These are phyloP conservation scores for Ctenicera cuprea DNA, from an alignment of 2,888 invertebrate genomes.

Conservation along the genomic window DNA sequence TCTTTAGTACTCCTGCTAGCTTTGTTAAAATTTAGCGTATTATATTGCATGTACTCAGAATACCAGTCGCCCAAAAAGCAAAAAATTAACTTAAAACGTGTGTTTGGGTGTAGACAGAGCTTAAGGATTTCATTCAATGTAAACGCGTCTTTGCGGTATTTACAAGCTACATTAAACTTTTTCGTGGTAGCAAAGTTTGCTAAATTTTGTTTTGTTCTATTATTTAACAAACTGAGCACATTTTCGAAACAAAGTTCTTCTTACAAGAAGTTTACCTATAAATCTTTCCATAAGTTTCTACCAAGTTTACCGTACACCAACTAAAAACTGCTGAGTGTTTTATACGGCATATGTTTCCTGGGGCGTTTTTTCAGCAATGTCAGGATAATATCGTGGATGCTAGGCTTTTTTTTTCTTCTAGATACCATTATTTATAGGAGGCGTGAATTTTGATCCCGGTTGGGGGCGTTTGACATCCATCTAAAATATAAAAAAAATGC, in stretches of 20 bases:
- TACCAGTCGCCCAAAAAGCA: too few relatives aligned
- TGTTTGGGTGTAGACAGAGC: neutral
- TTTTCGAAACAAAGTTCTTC: conserved; percentile 38
- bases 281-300: conserved; percentile 37
- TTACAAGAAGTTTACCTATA: conserved; percentile 38
- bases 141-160: conserved; percentile 27
- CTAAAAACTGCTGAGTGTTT: conserved; percentile 35
- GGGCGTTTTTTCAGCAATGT: conserved; percentile 8
- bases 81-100: neutral
- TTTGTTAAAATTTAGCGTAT: too few relatives aligned
- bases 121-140: neutral
- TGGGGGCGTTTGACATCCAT: neutral
- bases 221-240: conserved; percentile 37
- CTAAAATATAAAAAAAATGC: too few relatives aligned
- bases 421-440: conserved; percentile 12
- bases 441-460: neutral
- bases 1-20: too few relatives aligned
- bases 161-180: conserved; percentile 35
- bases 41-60: too few relatives aligned
- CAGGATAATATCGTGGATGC: neutral
- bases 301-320: conserved; percentile 22
- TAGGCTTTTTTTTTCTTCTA: too few relatives aligned
- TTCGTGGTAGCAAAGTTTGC: conserved; percentile 23
- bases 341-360: conserved; percentile 18
- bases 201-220: conserved; percentile 40